Evolutionary conservation across 2,113 vertebrate species (phyloP).

Genomic region (Hydrochoerus hydrochaeris): DNA sequence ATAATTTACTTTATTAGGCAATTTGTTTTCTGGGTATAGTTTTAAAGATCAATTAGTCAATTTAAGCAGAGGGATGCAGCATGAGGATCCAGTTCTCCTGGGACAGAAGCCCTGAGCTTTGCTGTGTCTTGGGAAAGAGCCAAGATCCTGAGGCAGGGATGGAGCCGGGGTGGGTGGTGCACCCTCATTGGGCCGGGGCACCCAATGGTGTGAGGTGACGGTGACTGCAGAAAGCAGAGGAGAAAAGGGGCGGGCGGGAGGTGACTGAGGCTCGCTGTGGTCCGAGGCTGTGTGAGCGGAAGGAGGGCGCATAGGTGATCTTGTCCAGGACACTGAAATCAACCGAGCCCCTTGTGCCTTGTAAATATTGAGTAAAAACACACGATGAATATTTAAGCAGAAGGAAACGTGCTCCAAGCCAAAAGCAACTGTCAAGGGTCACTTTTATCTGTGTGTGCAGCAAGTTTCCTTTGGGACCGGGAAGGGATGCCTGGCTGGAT

Average conservation of each 20-base stretch:
- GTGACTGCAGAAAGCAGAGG: background rate
- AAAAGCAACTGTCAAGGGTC: background rate
- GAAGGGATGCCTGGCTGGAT: background rate
- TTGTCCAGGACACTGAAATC: background rate
- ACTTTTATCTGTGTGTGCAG: background rate
- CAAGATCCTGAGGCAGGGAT: background rate
- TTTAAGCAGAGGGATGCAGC: constrained; percentile 78
- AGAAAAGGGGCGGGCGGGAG: background rate
- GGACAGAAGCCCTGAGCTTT: background rate
- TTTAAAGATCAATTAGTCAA: constrained; percentile 88
- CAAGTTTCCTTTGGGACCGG: accelerated
- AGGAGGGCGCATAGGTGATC: background rate
- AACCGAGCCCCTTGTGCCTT: background rate
- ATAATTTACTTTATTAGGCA: constrained; percentile 87
- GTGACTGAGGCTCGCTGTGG: accelerated
- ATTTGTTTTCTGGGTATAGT: constrained; percentile 87
- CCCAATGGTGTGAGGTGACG: background rate
- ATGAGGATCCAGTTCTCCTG: background rate
- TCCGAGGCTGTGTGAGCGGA: background rate
- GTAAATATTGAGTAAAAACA: constrained; percentile 60
- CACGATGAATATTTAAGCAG: background rate
- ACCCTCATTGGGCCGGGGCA: background rate
- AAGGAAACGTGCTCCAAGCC: background rate
- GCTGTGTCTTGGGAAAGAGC: background rate
- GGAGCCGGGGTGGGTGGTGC: accelerated